Evolutionary conservation across 2,113 vertebrate genomes (phyloP).

Genomic region (Lagopus muta): DNA sequence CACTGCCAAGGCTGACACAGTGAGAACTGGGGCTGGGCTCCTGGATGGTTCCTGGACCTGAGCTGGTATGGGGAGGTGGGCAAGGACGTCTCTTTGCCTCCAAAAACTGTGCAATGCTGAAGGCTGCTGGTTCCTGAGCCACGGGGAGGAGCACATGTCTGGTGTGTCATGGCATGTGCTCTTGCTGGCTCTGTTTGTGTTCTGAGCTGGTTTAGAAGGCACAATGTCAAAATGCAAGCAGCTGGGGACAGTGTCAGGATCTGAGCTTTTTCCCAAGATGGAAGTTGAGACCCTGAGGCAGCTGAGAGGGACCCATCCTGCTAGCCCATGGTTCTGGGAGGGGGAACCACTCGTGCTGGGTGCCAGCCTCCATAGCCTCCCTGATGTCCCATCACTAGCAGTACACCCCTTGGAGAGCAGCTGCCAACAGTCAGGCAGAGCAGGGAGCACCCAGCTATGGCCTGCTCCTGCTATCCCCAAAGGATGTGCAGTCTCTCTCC

Average conservation of each 20-base stretch:
- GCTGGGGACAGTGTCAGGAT: background rate
- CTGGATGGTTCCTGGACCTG: background rate
- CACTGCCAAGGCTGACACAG: background rate
- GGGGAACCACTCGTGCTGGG: background rate
- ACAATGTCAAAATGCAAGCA: background rate
- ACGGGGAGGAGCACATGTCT: rapidly evolving
- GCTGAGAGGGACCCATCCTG: too few relatives aligned
- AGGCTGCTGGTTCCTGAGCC: rapidly evolving
- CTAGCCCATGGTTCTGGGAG: background rate
- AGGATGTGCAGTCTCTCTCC: background rate
- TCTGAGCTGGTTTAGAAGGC: background rate
- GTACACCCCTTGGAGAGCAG: background rate
- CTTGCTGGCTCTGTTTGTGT: background rate
- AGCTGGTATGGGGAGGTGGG: background rate
- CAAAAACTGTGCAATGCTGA: rapidly evolving
- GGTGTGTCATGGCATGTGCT: background rate
- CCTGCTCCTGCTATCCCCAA: background rate
- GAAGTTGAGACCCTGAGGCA: background rate
- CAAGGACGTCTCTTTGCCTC: rapidly evolving
- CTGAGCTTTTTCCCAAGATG: background rate
- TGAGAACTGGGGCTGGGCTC: background rate
- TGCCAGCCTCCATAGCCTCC: background rate
- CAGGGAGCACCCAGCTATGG: background rate
- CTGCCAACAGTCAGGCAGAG: background rate
- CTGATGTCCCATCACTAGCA: background rate